phyloP scores from a whole-genome alignment of 2,888 invertebrate species.

The Salticus scenicus region DNA sequence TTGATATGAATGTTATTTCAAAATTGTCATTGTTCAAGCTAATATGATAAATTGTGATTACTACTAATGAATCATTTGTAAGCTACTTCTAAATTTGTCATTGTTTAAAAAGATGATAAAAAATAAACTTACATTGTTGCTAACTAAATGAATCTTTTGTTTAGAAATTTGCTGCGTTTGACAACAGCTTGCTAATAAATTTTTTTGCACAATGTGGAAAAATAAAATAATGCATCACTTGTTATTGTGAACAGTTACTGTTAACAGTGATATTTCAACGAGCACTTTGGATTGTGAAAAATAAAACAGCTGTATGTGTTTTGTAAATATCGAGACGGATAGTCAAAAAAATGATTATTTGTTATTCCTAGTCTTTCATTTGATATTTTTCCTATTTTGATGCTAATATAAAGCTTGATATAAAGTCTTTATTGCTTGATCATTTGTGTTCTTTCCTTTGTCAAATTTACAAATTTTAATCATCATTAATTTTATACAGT shows the following conservation, averaged over 20 bases:
- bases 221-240: conserved; percentile 27
- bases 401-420: conserved; percentile 66
- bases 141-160: too few relatives aligned
- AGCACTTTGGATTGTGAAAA: conserved; percentile 47
- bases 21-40: too few relatives aligned
- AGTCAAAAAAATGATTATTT: conserved; percentile 64
- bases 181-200: background rate
- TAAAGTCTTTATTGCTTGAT: conserved; percentile 66
- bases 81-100: too few relatives aligned
- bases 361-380: conserved; percentile 69
- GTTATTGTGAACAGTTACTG: conserved; percentile 57
- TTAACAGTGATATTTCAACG: conserved; percentile 52
- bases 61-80: too few relatives aligned
- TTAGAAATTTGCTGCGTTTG: background rate
- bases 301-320: background rate
- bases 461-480: too few relatives aligned
- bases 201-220: conserved; percentile 13
- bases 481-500: too few relatives aligned
- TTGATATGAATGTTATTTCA: too few relatives aligned
- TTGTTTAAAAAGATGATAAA: too few relatives aligned
- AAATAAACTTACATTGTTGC: too few relatives aligned
- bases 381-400: conserved; percentile 70
- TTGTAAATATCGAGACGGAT: conserved; percentile 44
- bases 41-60: too few relatives aligned
- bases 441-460: conserved; percentile 7